Evolutionary conservation across 2,888 invertebrate species (phyloP), one percentile per base, ranked within the genome.

Genomic region (Sphinx pinastri): DNA sequence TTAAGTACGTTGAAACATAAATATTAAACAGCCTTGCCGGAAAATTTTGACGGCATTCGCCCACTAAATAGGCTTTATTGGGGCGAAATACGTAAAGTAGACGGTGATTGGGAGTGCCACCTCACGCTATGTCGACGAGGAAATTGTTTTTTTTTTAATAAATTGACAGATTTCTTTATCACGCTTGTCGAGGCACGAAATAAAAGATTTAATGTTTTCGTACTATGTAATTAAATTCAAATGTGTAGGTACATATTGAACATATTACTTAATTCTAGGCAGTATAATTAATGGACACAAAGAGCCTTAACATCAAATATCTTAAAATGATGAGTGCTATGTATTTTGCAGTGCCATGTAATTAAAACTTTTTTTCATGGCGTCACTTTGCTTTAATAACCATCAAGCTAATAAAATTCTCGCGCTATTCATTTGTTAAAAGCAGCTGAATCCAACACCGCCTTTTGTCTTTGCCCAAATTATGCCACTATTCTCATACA

Each of bases 51-150:
- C 71, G 75, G 68, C 60, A 60, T 68, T 68, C 67, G 78, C 74
- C 74, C 78, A 76, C 76, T 76, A 79, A 81, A 84, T 82, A 81
- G 79, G 73, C 75, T 79, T 77, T 83, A 83, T 83, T 81, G 80
- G 72, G 72, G 70, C 68, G 75, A 71, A 82, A 79, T 70, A 66
- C 67, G 70, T 47, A 69, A 66, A 57, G 69, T 38, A 51, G 25
- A 49, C 51, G 66, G 59, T 16, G 58, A 68, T 68, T 4, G 45
- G 55, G 11, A 51, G 52, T 25, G 49, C 58, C 52, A 11, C 49
- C 51, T 67, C 68, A 68, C 69, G 69, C 71, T 68, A 70, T 68
- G 54, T 68, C 59, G 54, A 58, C 13, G 52, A 49, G 60, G 52
- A 51, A 70, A 70, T 70, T 67, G 70, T 60, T 49, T 63, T 63